Conservation (phyloP, 2,888 invertebrate genomes). For the Biston betularia region DNA sequence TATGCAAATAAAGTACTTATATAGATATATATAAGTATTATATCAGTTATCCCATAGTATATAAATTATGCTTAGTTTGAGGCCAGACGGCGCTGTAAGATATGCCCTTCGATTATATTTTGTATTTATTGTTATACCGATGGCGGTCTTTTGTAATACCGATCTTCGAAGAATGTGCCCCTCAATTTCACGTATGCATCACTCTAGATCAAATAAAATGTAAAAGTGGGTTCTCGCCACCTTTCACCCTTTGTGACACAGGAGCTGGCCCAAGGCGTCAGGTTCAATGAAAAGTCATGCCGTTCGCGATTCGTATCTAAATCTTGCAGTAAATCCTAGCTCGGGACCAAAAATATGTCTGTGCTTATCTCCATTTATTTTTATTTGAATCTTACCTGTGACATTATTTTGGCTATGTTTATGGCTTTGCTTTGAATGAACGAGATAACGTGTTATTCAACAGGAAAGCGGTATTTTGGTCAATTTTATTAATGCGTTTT, state of each 20-base stretch:
- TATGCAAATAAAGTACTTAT: no score
- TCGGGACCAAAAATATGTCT: conserved; percentile 42
- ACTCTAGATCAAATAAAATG: conserved; percentile 19
- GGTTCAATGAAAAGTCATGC: conserved; percentile 43
- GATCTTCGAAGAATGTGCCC: conserved; percentile 11
- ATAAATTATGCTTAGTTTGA: no score
- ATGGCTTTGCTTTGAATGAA: neutral
- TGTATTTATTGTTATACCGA: no score
- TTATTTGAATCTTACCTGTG: conserved; percentile 34
- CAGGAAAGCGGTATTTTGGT: no score
- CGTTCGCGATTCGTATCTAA: conserved; percentile 45
- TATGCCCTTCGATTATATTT: no score
- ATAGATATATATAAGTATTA: no score
- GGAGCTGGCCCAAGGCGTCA: conserved; percentile 33
- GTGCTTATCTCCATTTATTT: conserved; percentile 41
- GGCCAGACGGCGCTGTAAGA: no score
- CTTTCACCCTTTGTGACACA: conserved; percentile 37
- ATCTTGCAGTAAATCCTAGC: conserved; percentile 45
- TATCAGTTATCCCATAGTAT: no score
- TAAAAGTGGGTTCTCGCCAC: conserved; percentile 19
- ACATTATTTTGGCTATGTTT: conserved; percentile 14
- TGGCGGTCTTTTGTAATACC: no score
- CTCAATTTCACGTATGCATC: neutral
- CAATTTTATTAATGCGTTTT: neutral
- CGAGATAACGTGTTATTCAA: neutral